phyloP scores from a whole-genome alignment of 2,797 vertebrate genomes.

The Sebastes oblongus region DNA sequence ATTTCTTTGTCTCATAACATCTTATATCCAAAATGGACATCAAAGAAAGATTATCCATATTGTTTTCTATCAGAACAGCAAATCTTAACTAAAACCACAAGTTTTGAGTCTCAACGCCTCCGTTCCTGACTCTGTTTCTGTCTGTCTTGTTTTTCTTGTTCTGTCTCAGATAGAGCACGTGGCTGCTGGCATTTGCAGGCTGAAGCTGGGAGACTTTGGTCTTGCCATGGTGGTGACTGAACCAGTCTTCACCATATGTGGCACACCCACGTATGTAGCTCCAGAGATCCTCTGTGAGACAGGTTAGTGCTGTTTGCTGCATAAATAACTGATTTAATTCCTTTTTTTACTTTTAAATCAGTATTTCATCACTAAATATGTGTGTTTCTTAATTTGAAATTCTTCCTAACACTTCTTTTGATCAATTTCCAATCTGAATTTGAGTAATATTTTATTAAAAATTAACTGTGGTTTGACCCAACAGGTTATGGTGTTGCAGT shows the following conservation, averaged over 20 bases:
- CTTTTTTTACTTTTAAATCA: background rate
- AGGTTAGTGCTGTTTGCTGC: conserved; percentile 70
- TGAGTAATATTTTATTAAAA: background rate
- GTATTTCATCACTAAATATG: background rate
- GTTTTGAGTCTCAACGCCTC: background rate
- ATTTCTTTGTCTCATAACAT: too few species aligned
- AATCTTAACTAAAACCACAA: too few species aligned
- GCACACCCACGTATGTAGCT: conserved; percentile 97
- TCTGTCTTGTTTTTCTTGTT: conserved; percentile 5
- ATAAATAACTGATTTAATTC: background rate
- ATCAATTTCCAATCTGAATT: background rate
- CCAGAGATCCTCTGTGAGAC: conserved; percentile 97
- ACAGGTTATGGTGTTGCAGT: conserved; percentile 94
- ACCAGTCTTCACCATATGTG: conserved; percentile 96
- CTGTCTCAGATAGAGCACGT: conserved; percentile 87
- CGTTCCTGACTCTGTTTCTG: background rate
- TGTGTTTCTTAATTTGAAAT: background rate
- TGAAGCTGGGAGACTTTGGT: conserved; percentile 97
- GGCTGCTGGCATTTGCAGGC: conserved; percentile 83
- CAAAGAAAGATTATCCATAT: too few species aligned
- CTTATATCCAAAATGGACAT: too few species aligned
- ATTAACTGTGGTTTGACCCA: conserved; percentile 9
- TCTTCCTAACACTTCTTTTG: background rate
- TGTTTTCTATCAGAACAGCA: too few species aligned
- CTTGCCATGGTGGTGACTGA: conserved; percentile 94